phyloP scores from a whole-genome alignment of 2,113 vertebrate species.

The Arvicanthis niloticus region DNA sequence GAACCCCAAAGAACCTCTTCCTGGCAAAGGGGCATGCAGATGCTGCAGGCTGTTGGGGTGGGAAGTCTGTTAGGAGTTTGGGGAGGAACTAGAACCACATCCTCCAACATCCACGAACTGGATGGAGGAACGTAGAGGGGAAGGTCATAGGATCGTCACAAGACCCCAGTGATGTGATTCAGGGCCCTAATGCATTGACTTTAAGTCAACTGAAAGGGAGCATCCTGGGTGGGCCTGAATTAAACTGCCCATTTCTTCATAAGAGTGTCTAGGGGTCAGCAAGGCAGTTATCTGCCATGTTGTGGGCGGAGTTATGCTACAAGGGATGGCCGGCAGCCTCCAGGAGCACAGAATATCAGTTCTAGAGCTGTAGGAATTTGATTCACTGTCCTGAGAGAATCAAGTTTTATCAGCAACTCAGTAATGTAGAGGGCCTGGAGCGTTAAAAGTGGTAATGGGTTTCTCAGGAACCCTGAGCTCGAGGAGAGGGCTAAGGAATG shows the following conservation, averaged over 20 bases:
- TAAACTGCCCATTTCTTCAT: neutral
- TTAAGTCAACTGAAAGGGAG: neutral
- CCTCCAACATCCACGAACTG: neutral
- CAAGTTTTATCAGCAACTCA: neutral
- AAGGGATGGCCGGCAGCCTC: neutral
- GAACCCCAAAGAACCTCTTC: neutral
- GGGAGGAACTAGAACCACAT: neutral
- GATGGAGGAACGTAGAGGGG: neutral
- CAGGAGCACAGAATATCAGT: neutral
- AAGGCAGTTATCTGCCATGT: neutral
- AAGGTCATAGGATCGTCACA: neutral
- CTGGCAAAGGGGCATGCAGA: neutral
- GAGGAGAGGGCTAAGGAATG: neutral
- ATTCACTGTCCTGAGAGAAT: neutral
- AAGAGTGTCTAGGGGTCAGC: neutral
- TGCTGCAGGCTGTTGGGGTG: neutral
- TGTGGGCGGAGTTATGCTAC: neutral
- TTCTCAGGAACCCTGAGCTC: no score
- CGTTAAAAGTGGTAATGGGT: neutral
- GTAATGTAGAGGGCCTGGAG: neutral
- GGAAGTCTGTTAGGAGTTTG: neutral
- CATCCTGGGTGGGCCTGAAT: neutral
- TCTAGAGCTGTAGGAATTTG: neutral
- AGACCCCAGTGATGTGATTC: neutral
- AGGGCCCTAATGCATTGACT: neutral